Base-by-base conservation (phyloP, 2,888 invertebrate species). In the Clivina fossor region DNA sequence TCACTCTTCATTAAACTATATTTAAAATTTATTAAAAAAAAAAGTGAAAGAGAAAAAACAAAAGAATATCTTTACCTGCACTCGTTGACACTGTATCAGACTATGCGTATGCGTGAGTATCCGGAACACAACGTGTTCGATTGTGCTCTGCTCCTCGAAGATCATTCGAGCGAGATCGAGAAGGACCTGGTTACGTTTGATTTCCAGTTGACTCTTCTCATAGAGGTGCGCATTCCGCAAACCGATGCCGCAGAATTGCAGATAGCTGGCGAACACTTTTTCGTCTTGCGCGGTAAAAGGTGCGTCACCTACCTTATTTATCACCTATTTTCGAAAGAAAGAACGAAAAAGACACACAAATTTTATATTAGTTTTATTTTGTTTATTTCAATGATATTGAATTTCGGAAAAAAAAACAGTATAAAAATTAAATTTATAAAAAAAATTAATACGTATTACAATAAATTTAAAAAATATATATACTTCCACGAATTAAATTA, bases 231-330 rank as follows among this genome's bases (percentile, higher is more conserved):
- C 95, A 74, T 96, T 96, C 59, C 93, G 84, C 50, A 96, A 80
- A 2, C 95, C 95, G 65, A 96, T 96, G 59, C 95, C 95, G 76
- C 96, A 96, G 76, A 96, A 96, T 74, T 94, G 94, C 60, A 96
- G 83, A 78, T 96, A 96, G 67, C 92, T 87, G 56, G 88, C 80
- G 76, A 96, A 96, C 53, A 95, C 86, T 73, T 90, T 73, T 78
- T 96, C 95, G 76, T 97, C 97, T 71, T 85, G 84, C 59, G 82
- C 76, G 49, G 91, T 91, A 76, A 93, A 93, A 58, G 86, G 85
- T 58, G 86, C 83, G 67, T 90, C 90, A 71, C 86, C 88, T 65
- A 90, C 84, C 78, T 93, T 93, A 78, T 93, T 93, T 75, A 93
- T 93, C 67, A 92, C 93, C 86, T 86, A 41, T 43, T 57, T 28